phyloP scores from a whole-genome alignment of 2,888 invertebrate genomes.

The Monoplex corrugatus region DNA sequence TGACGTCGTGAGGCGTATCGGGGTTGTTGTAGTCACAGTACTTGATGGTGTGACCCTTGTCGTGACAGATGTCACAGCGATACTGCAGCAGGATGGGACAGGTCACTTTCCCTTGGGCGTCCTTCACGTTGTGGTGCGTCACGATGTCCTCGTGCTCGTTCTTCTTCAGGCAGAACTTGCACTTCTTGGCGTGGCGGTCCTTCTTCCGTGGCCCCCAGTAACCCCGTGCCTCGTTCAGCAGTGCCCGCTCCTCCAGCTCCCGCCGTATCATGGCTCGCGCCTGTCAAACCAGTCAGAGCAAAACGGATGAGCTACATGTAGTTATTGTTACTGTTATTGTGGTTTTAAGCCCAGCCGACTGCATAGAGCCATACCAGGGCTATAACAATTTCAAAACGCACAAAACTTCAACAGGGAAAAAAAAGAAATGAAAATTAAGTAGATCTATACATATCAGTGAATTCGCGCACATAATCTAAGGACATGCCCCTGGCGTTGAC shows the following conservation, averaged over 20 bases:
- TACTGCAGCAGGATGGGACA: constrained; percentile 89
- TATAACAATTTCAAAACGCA: too few species aligned
- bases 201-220: background rate
- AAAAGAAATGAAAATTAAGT: too few species aligned
- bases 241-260: background rate
- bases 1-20: constrained; percentile 33
- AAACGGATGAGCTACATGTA: too few species aligned
- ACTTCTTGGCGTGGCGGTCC: constrained; percentile 74
- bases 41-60: constrained; percentile 89
- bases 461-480: too few species aligned
- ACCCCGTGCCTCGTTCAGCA: background rate
- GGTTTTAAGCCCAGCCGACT: too few species aligned
- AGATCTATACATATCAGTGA: too few species aligned
- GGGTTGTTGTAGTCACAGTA: constrained; percentile 84
- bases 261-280: background rate
- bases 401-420: too few species aligned
- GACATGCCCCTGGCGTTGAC: too few species aligned
- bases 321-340: too few species aligned
- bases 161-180: constrained; percentile 91
- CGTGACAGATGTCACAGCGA: constrained; percentile 87
- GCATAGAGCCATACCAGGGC: too few species aligned
- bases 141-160: constrained; percentile 87
- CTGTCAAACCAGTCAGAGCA: constrained; percentile 10
- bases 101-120: constrained; percentile 84
- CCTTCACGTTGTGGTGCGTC: constrained; percentile 86